Conservation (phyloP, 2,888 invertebrate species). For the Campoletis raptor region DNA sequence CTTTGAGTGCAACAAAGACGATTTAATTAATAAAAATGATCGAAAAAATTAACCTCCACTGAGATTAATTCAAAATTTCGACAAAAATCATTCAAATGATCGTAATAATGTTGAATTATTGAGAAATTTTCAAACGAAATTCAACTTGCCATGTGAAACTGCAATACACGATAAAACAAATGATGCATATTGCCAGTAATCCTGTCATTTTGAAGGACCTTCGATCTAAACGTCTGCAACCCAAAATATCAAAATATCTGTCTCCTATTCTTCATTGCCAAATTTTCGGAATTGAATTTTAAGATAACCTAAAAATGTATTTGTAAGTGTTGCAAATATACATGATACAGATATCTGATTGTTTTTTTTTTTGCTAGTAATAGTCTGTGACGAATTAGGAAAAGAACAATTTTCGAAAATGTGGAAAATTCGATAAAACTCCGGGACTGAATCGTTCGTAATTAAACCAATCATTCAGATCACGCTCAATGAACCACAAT, state of each 20-base stretch:
- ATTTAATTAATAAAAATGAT: background rate
- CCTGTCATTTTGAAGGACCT: constrained; percentile 81
- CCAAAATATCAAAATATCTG: background rate
- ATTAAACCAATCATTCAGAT: background rate
- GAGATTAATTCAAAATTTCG: background rate
- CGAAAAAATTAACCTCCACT: too few relatives aligned
- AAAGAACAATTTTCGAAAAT: background rate
- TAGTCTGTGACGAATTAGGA: background rate
- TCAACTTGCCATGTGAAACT: constrained; percentile 87
- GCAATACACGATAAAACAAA: constrained; percentile 86
- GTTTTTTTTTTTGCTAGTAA: background rate
- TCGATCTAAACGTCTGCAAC: constrained; percentile 2
- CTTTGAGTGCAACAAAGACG: constrained; percentile 84
- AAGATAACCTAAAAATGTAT: background rate
- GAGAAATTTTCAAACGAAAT: constrained; percentile 71
- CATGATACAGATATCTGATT: background rate
- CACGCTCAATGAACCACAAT: background rate
- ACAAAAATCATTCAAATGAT: background rate
- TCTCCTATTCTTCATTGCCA: background rate
- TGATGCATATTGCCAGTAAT: constrained; percentile 81
- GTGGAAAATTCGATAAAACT: background rate
- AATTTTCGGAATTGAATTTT: background rate
- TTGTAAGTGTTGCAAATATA: background rate
- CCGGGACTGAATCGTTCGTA: background rate
- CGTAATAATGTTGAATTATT: background rate